A percentile compares a stretch with the other conserved stretches of the same genome.
Conservation (phyloP, 1,140 invertebrate genomes). For the Planococcus citri region DNA sequence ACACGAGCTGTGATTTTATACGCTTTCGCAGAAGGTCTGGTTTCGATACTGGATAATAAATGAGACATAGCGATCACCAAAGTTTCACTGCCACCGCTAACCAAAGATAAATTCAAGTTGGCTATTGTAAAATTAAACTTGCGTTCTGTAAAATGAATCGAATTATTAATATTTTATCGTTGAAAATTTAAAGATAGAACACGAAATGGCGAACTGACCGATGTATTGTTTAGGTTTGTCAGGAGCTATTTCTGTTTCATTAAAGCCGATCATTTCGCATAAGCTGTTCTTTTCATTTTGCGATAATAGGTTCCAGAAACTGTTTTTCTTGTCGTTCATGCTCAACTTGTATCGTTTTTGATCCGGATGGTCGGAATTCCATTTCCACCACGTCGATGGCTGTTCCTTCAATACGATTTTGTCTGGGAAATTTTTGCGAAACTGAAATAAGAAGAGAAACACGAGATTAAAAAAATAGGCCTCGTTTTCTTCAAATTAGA, state of each 20-base stretch:
- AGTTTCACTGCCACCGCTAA: constrained; percentile 57
- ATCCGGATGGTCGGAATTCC: not conserved
- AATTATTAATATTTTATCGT: constrained; percentile 16
- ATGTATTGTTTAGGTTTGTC: constrained; percentile 45
- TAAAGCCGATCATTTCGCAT: constrained; percentile 46
- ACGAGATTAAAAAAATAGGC: constrained; percentile 13
- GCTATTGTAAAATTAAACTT: constrained; percentile 67
- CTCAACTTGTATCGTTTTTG: constrained; percentile 23
- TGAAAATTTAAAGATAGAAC: not conserved
- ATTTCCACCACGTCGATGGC: constrained; percentile 38
- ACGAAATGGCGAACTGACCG: constrained; percentile 32
- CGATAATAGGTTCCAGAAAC: constrained; percentile 50
- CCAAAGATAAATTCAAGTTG: constrained; percentile 54
- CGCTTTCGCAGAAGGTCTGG: constrained; percentile 52
- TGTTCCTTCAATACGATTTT: constrained; percentile 39
- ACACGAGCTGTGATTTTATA: constrained; percentile 58
- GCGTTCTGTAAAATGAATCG: constrained; percentile 45
- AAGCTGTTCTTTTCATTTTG: constrained; percentile 49
- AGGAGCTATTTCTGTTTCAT: constrained; percentile 34
- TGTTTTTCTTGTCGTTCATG: constrained; percentile 38
- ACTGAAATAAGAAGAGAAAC: constrained; percentile 36
- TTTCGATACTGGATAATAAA: constrained; percentile 55
- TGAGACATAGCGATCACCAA: constrained; percentile 59
- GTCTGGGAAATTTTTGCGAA: constrained; percentile 43
- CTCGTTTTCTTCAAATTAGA: not conserved